phyloP scores from a whole-genome alignment of 2,888 invertebrate species.

The Andrena haemorrhoa region DNA sequence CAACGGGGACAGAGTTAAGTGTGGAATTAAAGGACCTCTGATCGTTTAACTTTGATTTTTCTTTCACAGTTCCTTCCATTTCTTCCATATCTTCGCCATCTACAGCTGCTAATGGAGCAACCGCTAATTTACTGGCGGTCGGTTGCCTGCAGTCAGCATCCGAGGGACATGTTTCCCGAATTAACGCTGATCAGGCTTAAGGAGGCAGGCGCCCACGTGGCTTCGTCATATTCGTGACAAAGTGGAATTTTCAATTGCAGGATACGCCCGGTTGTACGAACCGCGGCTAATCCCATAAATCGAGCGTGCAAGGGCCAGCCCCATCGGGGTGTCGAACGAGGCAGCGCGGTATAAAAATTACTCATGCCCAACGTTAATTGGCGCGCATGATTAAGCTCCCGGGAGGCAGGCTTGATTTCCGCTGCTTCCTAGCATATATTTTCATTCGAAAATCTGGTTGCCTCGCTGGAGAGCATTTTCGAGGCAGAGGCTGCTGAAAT shows the following conservation, averaged over 20 bases:
- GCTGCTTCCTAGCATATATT: slow-evolving; percentile 4
- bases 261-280: slow-evolving; percentile 73
- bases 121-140: too few relatives aligned
- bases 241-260: slow-evolving; percentile 79
- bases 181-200: slow-evolving; percentile 67
- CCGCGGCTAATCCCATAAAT: slow-evolving; percentile 77
- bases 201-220: slow-evolving; percentile 72
- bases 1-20: too few relatives aligned
- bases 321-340: slow-evolving; percentile 55
- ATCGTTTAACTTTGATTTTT: too few relatives aligned
- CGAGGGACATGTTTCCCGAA: slow-evolving; percentile 56
- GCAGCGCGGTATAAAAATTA: slow-evolving; percentile 68
- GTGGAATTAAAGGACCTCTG: too few relatives aligned
- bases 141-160: not conserved
- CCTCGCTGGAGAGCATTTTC: too few relatives aligned
- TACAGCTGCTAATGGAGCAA: too few relatives aligned
- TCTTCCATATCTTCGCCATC: too few relatives aligned
- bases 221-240: slow-evolving; percentile 78
- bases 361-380: slow-evolving; percentile 72
- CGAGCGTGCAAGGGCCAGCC: slow-evolving; percentile 67
- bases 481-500: too few relatives aligned
- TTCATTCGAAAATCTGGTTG: not conserved
- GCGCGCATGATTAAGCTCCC: slow-evolving; percentile 71
- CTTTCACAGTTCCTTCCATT: too few relatives aligned
- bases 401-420: slow-evolving; percentile 42